Conservation (phyloP, 53 echinoderm and acorn worm genomes). For the Pentamera pediparva region DNA sequence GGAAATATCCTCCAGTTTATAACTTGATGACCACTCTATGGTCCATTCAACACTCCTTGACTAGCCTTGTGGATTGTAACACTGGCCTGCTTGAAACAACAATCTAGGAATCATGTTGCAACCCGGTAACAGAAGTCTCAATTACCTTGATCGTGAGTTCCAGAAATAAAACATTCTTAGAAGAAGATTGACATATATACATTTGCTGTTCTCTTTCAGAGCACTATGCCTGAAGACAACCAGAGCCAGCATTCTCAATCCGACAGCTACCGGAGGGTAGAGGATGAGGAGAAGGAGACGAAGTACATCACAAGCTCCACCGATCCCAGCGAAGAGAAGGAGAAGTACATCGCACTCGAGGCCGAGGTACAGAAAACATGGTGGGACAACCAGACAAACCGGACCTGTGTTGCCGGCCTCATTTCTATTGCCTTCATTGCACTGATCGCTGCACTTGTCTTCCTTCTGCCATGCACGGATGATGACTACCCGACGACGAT, state of each 20-base stretch:
- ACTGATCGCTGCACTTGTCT: slow-evolving; percentile 17
- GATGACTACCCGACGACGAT: background rate
- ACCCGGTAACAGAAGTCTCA: too few species aligned
- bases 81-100: too few species aligned
- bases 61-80: too few species aligned
- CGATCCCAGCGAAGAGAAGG: background rate
- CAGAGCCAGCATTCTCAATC: background rate
- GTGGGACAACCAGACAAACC: slow-evolving; percentile 33
- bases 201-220: too few species aligned
- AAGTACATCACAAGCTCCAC: background rate
- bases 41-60: too few species aligned
- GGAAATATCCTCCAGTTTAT: too few species aligned
- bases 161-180: too few species aligned
- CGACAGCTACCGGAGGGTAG: background rate
- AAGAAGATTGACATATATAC: too few species aligned
- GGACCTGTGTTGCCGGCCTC: slow-evolving; percentile 9
- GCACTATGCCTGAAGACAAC: slow-evolving; percentile 18
- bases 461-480: slow-evolving; percentile 14
- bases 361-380: slow-evolving; percentile 8
- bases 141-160: too few species aligned
- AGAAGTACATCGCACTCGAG: slow-evolving; percentile 16
- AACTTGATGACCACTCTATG: too few species aligned
- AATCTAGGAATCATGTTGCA: too few species aligned
- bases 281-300: background rate
- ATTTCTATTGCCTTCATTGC: slow-evolving; percentile 25